These are phyloP conservation scores for Drosophila fulvimacula DNA, from an alignment of 2,888 invertebrate species.

Conservation along the genomic window DNA sequence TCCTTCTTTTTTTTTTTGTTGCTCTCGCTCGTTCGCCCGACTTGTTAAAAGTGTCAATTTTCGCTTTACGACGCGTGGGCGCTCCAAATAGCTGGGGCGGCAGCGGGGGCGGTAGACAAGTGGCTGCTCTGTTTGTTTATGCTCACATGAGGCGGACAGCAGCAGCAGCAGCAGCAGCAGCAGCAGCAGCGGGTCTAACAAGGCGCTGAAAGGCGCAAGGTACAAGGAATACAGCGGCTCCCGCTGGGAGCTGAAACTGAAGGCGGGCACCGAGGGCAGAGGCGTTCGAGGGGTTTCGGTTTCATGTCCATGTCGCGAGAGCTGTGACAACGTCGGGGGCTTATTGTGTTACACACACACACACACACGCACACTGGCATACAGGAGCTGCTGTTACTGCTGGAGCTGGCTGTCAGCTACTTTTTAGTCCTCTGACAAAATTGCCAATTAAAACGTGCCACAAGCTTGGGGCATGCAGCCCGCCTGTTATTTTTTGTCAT, in stretches of 20 bases:
- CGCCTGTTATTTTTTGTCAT: slow-evolving; percentile 10
- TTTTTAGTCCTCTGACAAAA: slow-evolving; percentile 63
- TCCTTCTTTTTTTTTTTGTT: slow-evolving; percentile 7
- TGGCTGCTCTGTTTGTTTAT: slow-evolving; percentile 63
- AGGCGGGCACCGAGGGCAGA: not conserved
- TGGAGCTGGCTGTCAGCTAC: slow-evolving; percentile 62
- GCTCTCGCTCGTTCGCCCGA: slow-evolving; percentile 29
- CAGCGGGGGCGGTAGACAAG: slow-evolving; percentile 34
- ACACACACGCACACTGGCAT: slow-evolving; percentile 44
- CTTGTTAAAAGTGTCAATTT: slow-evolving; percentile 80
- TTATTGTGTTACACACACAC: slow-evolving; percentile 72
- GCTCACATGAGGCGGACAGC: slow-evolving; percentile 47
- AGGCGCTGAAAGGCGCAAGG: slow-evolving; percentile 34
- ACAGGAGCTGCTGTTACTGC: slow-evolving; percentile 20
- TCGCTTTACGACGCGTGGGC: slow-evolving; percentile 67
- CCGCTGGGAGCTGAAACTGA: slow-evolving; percentile 19
- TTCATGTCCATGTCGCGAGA: slow-evolving; percentile 60
- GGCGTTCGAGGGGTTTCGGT: slow-evolving; percentile 18
- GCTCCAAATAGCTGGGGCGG: slow-evolving; percentile 16
- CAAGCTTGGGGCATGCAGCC: slow-evolving; percentile 55
- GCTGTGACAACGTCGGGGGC: slow-evolving; percentile 50
- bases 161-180: not conserved
- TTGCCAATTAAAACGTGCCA: slow-evolving; percentile 80
- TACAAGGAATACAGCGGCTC: slow-evolving; percentile 19
- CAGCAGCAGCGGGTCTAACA: not conserved